Base-by-base conservation (phyloP, 2,797 vertebrate species). In the Ficedula albicollis region DNA sequence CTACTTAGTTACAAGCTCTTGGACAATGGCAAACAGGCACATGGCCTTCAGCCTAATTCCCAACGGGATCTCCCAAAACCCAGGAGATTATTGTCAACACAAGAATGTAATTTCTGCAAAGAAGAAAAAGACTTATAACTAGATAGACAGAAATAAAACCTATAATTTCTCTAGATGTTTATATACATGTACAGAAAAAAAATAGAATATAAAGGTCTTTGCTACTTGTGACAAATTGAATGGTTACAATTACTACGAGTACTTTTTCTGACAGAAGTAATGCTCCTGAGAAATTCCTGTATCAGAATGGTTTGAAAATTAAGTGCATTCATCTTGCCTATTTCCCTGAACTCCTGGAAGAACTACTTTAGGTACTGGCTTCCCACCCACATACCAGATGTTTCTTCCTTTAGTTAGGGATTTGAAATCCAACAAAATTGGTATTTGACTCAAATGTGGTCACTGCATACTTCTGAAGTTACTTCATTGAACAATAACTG, bases 381-480 rank as follows among this genome's bases (percentile, higher is more conserved):
- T 94, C 46, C 93, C 84, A 93, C 49, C 62, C 83, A 83, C 75
- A 95, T 72, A 75, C 64, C 64, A 87, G 89, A 94, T 84, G 87
- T 84, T 78, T 84, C 70, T 95, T 93, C 54, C 56, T 85, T 84
- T 94, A 20, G 3, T 59, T 78, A 84, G 48, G 70, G 70, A 90
- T 84, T 68, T 84, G 36, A 92, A 95, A 81, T 90, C 41, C 79
- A 89, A 58, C 54, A 66, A 76, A 73, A 84, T 10, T 52, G 76
- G 73, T 86, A 88, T 93, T 94, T 90, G 59, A 94, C 64, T 70
- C 64, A 88, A 72, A 93, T 84, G 70, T 34, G 64, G 72, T 90
- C 94, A 83, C 26, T 84, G 52, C 85, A 88, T 96, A 93, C 82
- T 94, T 95, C 66, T 83, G 64, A 89, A 92, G 43, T 91, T 22